Conservation (phyloP, 1,140 invertebrate genomes). For the Lepidotrigona ventralis region DNA sequence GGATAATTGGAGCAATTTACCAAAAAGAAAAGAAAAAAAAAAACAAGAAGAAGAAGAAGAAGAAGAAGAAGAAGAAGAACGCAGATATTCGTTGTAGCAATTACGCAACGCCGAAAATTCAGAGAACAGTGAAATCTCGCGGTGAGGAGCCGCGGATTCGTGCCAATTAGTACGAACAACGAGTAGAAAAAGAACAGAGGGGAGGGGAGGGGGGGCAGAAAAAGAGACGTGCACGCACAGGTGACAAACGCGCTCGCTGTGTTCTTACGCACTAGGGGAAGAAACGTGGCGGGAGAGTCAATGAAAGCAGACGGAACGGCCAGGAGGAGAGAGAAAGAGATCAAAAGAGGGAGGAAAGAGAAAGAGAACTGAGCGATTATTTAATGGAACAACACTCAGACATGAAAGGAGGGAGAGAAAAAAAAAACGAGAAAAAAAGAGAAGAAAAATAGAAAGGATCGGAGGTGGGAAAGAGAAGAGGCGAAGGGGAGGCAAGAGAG, state of each 20-base stretch:
- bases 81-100: too few relatives aligned
- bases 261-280: constrained; percentile 1
- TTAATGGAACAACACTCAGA: background rate
- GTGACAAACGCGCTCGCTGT: background rate
- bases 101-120: background rate
- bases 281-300: background rate
- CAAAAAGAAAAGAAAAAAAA: background rate
- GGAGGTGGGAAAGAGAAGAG: too few relatives aligned
- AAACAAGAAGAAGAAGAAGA: background rate
- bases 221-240: background rate
- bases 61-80: background rate
- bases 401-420: background rate
- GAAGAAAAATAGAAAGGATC: background rate
- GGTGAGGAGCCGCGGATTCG: background rate
- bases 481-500: background rate
- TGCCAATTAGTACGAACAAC: background rate
- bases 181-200: background rate
- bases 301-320: too few relatives aligned
- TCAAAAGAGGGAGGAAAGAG: background rate
- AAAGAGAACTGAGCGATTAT: background rate
- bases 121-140: background rate
- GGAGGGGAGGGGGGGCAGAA: too few relatives aligned
- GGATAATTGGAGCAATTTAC: background rate
- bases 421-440: background rate
- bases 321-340: background rate